Percentiles rank a stretch among this genome's conserved stretches.
Conservation (phyloP, 30 jellyfish, hydroid and myxozoan species). For the Rhopilema esculentum region DNA sequence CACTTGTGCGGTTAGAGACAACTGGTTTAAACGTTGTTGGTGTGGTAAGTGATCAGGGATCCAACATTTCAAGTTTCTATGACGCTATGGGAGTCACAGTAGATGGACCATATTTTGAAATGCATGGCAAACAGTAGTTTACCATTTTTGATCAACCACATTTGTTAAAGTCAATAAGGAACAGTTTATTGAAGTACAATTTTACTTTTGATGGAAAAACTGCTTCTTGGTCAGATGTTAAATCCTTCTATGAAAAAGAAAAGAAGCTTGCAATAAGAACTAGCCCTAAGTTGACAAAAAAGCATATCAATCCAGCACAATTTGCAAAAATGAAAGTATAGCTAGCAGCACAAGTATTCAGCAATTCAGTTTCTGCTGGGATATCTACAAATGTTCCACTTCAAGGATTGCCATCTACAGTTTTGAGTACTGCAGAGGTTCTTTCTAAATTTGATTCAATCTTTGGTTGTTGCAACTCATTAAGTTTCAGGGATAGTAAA, state of each 20-base stretch:
- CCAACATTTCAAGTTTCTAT: conserved; percentile 7
- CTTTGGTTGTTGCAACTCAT: not conserved
- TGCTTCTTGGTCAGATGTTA: conserved; percentile 26
- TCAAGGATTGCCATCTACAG: conserved; percentile 20
- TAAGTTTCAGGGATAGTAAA: not conserved
- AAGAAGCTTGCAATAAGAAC: conserved; percentile 13
- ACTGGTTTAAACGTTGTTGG: conserved; percentile 29
- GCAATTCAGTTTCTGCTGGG: conserved; percentile 32
- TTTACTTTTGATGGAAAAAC: not conserved
- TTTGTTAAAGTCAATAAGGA: conserved; percentile 14
- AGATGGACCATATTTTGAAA: not conserved
- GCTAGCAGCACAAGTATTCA: conserved; percentile 38
- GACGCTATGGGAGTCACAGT: conserved; percentile 1
- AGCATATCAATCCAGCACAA: conserved; percentile 6
- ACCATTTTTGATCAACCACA: conserved; percentile 35
- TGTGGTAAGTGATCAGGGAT: conserved; percentile 31
- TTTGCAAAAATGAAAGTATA: conserved; percentile 27
- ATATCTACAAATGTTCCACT: conserved; percentile 6
- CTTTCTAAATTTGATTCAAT: not conserved
- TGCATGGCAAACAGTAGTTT: conserved; percentile 2
- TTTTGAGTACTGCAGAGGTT: not conserved
- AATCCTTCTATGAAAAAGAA: conserved; percentile 17
- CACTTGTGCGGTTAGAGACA: conserved; percentile 6
- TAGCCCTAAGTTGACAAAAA: conserved; percentile 29
- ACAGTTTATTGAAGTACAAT: conserved; percentile 22